Evolutionary conservation across 2,797 vertebrate species (phyloP), one percentile per base, ranked within the genome.

Genomic region (Taenioides sp.): DNA sequence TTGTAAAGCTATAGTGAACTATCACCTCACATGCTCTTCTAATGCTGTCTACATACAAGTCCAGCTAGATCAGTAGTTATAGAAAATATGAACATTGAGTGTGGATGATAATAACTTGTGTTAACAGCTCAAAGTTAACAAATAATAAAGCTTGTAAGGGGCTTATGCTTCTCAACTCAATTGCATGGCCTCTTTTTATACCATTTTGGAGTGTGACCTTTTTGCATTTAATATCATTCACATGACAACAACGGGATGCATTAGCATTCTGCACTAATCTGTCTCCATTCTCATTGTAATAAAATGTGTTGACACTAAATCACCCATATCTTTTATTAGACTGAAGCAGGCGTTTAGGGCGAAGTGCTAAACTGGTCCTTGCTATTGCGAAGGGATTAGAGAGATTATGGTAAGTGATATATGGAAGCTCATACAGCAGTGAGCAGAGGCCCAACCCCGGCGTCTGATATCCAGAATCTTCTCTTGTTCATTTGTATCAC

Each of bases 381-480:
- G 12, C 72, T 72, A 50, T 68, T 68, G 74, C 70, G 16, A 31
- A 25, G 52, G 80, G 79, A 86, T 87, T 80, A 69, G 22, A 72
- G 52, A 66, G 64, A 66, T 68, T 37, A 52, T 58, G 16, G 49
- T 43, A 77, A 83, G 65, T 64, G 67, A 85, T 82, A 72, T 67
- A 65, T 68, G 73, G 65, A 75, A 70, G 74, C 37, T 57, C 74
- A 65, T 70, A 52, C 28, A 40, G 31, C 31, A 69, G n/a, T 18
- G n/a, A 75, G 57, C 27, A 70, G 20, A 22, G 23, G 65, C 43
- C 69, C 65, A 78, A 65, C 66, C 23, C 58, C 69, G 9, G 34
- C 2, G 61, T 14, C 70, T 3, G 5, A 14, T 4, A 70, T 81
- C 78, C 70, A 87, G 69, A 43, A 61, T 77, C 20, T 47, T 23